phyloP scores from a whole-genome alignment of 2,797 vertebrate genomes.

The Acipenser ruthenus region DNA sequence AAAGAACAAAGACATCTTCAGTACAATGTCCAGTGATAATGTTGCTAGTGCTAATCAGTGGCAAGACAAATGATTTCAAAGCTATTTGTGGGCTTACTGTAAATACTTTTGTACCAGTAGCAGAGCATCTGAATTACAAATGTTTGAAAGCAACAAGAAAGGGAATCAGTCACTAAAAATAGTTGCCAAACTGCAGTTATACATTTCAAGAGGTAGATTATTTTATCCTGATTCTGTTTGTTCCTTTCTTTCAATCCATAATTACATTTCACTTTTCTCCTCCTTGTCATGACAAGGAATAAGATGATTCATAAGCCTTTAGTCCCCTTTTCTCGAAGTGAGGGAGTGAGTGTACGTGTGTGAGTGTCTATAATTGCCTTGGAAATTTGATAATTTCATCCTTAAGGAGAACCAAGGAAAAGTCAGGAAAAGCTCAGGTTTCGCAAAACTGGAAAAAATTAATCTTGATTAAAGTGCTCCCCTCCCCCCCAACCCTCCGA shows the following conservation, averaged over 20 bases:
- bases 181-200: constrained; percentile 30
- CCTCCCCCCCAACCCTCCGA: not conserved
- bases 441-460: constrained; percentile 62
- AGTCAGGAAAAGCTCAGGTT: constrained; percentile 63
- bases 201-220: constrained; percentile 36
- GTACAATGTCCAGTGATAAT: too few species aligned
- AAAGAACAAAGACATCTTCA: too few species aligned
- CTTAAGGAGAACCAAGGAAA: constrained; percentile 46
- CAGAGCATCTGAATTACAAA: too few species aligned
- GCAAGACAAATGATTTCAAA: too few species aligned
- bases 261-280: constrained; percentile 30
- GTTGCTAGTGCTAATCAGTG: too few species aligned
- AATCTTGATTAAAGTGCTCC: constrained; percentile 69
- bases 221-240: constrained; percentile 22
- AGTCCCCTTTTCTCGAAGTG: constrained; percentile 32
- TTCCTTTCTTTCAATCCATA: constrained; percentile 11
- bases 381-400: constrained; percentile 78
- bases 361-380: constrained; percentile 49
- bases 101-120: too few species aligned
- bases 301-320: constrained; percentile 25
- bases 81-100: too few species aligned
- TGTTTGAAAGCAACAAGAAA: too few species aligned
- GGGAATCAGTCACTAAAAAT: too few species aligned
- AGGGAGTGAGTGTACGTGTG: constrained; percentile 19
- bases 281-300: constrained; percentile 26